Conservation (phyloP, 2,888 invertebrate genomes). For the Stratiomys singularior region DNA sequence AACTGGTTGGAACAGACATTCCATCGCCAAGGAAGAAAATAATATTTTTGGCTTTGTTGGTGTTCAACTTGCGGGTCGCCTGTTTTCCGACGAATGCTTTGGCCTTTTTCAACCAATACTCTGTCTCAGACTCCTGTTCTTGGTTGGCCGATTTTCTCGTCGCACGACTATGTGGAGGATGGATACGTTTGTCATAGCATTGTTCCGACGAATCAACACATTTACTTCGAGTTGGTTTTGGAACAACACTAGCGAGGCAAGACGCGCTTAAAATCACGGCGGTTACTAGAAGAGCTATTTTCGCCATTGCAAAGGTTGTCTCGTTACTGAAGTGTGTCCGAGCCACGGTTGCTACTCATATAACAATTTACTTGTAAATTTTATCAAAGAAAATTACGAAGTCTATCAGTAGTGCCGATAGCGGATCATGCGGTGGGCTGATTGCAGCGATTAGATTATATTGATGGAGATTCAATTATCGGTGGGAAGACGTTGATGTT, state of each 20-base stretch:
- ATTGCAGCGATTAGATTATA: too few species aligned
- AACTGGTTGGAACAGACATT: conserved; percentile 84
- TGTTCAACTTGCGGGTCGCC: conserved; percentile 56
- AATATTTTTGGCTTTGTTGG: conserved; percentile 75
- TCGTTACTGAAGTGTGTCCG: too few species aligned
- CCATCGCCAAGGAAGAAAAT: conserved; percentile 89
- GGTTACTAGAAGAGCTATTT: too few species aligned
- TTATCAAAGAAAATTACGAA: too few species aligned
- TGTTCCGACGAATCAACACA: background rate
- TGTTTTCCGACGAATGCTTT: conserved; percentile 59
- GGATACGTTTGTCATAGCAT: conserved; percentile 33
- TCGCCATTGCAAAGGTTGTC: too few species aligned
- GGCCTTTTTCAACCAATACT: conserved; percentile 59
- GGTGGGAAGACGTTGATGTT: too few species aligned
- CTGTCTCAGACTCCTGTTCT: background rate
- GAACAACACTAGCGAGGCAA: background rate
- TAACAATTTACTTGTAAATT: too few species aligned
- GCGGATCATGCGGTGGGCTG: too few species aligned
- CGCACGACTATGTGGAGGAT: background rate
- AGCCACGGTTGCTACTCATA: too few species aligned
- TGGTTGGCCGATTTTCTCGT: background rate
- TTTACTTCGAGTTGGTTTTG: background rate
- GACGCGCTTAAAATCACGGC: too few species aligned
- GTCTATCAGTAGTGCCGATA: too few species aligned
- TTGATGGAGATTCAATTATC: too few species aligned